Conservation (phyloP, 2,888 invertebrate genomes). For the Polia nebulosa region DNA sequence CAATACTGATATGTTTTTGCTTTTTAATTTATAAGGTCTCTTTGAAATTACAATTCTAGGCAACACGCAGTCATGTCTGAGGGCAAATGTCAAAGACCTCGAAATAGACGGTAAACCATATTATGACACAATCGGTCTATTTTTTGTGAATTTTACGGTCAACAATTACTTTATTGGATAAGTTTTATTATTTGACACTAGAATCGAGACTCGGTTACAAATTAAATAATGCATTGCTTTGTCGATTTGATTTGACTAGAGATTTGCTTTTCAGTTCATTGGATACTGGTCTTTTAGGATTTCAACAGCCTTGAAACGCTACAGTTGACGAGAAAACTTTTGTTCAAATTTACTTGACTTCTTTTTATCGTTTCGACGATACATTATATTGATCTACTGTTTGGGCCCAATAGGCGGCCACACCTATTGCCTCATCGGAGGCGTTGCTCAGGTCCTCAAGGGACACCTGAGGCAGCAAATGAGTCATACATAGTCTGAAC, state of each 20-base stretch:
- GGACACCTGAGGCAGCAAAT: no score
- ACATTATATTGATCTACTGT: no score
- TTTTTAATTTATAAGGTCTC: not conserved
- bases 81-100: conserved; percentile 38
- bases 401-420: no score
- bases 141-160: conserved; percentile 46
- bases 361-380: no score
- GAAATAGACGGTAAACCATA: conserved; percentile 22
- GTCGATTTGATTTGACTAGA: conserved; percentile 15
- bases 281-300: not conserved
- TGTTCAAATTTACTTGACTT: no score
- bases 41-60: conserved; percentile 15
- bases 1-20: not conserved
- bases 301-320: not conserved
- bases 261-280: conserved; percentile 1
- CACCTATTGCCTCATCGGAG: no score
- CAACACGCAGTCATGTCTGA: conserved; percentile 8
- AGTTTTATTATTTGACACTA: conserved; percentile 6
- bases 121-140: conserved; percentile 21
- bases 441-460: no score
- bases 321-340: not conserved
- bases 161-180: conserved; percentile 26
- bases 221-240: conserved; percentile 31
- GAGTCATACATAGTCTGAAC: no score
- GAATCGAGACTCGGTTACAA: conserved; percentile 10